phyloP scores from a whole-genome alignment of 2,113 vertebrate genomes.

The Lophius piscatorius region DNA sequence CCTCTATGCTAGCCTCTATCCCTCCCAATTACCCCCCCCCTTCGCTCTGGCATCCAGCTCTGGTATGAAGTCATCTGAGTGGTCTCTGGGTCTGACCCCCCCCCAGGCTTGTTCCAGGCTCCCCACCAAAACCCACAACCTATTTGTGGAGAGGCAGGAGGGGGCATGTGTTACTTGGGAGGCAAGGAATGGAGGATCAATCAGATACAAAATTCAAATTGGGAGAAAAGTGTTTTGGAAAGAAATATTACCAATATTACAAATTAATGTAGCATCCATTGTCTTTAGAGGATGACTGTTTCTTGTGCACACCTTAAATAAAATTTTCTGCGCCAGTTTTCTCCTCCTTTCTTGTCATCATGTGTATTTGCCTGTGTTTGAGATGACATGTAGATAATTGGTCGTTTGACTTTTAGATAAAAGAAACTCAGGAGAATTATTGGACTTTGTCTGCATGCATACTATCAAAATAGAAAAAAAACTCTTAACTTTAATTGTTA shows the following conservation, averaged over 20 bases:
- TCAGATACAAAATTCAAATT: conserved; percentile 16
- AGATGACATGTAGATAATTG: conserved; percentile 21
- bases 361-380: conserved; percentile 21
- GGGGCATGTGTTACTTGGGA: conserved; percentile 66
- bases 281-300: conserved; percentile 3
- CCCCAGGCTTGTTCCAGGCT: conserved; percentile 56
- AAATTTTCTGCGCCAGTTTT: conserved; percentile 5
- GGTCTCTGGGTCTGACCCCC: conserved; percentile 35
- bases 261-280: not conserved
- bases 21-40: conserved; percentile 28
- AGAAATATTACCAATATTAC: no score
- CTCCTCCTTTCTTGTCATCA: not conserved
- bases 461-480: not conserved
- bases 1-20: conserved; percentile 42
- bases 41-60: conserved; percentile 57
- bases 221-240: conserved; percentile 25
- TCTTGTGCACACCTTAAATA: conserved; percentile 11
- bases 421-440: not conserved
- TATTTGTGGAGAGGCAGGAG: conserved; percentile 78
- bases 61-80: conserved; percentile 63
- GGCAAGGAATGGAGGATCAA: not conserved
- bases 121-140: conserved; percentile 46
- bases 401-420: conserved; percentile 23
- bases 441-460: not conserved
- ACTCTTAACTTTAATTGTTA: no score